Evolutionary conservation across 2,797 vertebrate species (phyloP).

Genomic region (Florisuga fusca): DNA sequence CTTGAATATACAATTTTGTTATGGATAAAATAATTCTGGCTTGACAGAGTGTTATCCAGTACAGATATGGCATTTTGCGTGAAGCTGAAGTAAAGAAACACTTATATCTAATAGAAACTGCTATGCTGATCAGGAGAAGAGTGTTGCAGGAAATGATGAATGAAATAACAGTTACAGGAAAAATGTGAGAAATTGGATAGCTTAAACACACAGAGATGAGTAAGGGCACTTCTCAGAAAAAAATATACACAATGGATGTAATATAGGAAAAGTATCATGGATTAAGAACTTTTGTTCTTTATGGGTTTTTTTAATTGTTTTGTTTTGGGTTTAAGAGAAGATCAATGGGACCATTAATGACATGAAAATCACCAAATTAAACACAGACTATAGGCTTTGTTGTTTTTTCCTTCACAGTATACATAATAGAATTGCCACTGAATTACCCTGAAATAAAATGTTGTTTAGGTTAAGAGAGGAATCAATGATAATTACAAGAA

Average conservation of each 20-base stretch:
- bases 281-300: not conserved
- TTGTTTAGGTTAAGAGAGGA: not conserved
- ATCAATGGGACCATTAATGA: not conserved
- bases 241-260: not conserved
- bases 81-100: not conserved
- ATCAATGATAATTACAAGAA: not conserved
- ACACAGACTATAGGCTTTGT: not conserved
- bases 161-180: not conserved
- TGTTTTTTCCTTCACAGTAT: not conserved
- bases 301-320: no score
- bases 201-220: not conserved
- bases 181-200: not conserved
- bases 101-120: not conserved
- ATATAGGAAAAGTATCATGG: not conserved
- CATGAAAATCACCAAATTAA: not conserved
- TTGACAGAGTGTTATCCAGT: not conserved
- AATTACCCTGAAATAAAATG: not conserved
- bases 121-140: not conserved
- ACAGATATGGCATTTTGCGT: not conserved
- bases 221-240: not conserved
- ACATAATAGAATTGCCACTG: not conserved
- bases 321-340: not conserved
- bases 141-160: not conserved
- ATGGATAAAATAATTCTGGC: not conserved
- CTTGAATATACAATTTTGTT: not conserved